phyloP scores from a whole-genome alignment of 2,797 vertebrate genomes.

The Tadarida brasiliensis region DNA sequence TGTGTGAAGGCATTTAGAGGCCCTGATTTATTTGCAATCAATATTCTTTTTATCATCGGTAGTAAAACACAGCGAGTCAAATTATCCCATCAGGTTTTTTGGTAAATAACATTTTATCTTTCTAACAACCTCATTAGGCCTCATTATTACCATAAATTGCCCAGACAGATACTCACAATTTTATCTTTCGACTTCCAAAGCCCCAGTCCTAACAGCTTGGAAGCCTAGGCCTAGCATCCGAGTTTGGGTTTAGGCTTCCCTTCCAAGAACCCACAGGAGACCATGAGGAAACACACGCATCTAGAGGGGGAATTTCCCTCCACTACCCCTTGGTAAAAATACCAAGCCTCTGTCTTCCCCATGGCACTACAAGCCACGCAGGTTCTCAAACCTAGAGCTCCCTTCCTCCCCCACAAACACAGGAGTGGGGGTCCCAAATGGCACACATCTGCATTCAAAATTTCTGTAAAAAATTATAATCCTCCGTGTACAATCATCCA shows the following conservation, averaged over 20 bases:
- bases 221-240: neutral
- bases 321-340: neutral
- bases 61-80: conserved; percentile 90
- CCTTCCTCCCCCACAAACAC: neutral
- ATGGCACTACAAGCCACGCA: neutral
- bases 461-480: neutral
- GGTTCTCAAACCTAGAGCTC: neutral
- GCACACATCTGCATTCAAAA: conserved; percentile 14
- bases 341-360: neutral
- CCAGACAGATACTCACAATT: conserved; percentile 74
- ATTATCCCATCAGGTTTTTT: conserved; percentile 91
- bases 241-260: neutral
- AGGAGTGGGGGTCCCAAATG: neutral
- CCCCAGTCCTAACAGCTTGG: neutral
- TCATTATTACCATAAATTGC: conserved; percentile 87
- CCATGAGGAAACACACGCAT: neutral
- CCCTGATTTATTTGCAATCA: conserved; percentile 90
- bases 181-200: conserved; percentile 72
- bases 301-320: neutral
- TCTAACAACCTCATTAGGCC: conserved; percentile 88
- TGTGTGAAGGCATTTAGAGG: conserved; percentile 85
- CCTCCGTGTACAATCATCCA: neutral
- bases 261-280: neutral
- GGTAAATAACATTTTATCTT: conserved; percentile 91
- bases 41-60: conserved; percentile 90